A percentile compares a stretch with the other conserved stretches of the same genome.
These are phyloP conservation scores for Trichomycterus rosablanca DNA, from an alignment of 2,113 vertebrate genomes.

Conservation along the genomic window DNA sequence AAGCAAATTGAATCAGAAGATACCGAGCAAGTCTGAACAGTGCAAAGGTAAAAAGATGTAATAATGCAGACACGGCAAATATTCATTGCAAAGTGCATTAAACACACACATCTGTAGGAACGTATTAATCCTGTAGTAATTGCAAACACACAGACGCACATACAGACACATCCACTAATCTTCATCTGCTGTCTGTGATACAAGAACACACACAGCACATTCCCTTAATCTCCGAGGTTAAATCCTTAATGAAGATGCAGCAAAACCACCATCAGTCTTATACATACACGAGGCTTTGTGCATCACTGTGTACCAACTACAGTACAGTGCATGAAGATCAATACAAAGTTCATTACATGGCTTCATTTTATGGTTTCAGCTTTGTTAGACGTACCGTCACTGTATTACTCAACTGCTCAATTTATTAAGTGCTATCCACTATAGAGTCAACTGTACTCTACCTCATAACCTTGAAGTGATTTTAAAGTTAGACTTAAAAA, in stretches of 20 bases:
- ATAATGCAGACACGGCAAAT: background rate
- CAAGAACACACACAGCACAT: conserved; percentile 8
- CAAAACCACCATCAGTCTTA: background rate
- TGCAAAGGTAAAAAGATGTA: background rate
- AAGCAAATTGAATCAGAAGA: conserved; percentile 6
- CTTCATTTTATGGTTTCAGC: background rate
- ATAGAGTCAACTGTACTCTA: no score
- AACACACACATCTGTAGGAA: background rate
- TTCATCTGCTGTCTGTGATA: no score
- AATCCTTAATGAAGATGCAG: conserved; percentile 18
- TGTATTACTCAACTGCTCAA: background rate
- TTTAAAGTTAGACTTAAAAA: no score
- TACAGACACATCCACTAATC: no score
- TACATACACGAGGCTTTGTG: background rate
- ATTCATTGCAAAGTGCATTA: background rate
- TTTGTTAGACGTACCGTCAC: background rate
- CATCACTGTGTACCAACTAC: background rate
- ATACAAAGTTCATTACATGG: no score
- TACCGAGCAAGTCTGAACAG: background rate
- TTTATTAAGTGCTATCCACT: no score
- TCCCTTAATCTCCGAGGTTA: conserved; percentile 27
- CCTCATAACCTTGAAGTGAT: no score
- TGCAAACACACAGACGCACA: background rate
- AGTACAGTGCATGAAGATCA: background rate
- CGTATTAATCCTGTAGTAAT: background rate